Conservation (phyloP, 2,113 vertebrate species). For the Brachypteracias leptosomus region DNA sequence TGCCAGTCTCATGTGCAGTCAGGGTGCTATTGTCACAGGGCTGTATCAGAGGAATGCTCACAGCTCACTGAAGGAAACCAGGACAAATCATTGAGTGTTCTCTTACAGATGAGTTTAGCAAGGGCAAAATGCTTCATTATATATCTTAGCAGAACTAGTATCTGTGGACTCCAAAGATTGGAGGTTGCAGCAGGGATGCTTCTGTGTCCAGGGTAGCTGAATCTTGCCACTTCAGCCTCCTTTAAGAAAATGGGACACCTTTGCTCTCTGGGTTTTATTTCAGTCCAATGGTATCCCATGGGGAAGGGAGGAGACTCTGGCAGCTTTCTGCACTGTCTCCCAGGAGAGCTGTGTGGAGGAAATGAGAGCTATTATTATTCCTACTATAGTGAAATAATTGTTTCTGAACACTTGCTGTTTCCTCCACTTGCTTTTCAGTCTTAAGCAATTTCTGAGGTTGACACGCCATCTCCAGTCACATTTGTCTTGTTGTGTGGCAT, state of each 20-base stretch:
- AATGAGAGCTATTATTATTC: not conserved
- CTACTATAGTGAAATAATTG: not conserved
- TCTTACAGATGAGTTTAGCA: not conserved
- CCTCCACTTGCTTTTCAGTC: not conserved
- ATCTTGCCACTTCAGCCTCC: not conserved
- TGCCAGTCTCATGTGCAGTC: not conserved
- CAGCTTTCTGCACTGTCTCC: not conserved
- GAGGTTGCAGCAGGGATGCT: not conserved
- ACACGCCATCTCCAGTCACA: not conserved
- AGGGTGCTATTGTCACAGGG: not conserved
- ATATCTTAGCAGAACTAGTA: rapidly evolving
- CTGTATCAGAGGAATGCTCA: not conserved
- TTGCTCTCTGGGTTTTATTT: not conserved
- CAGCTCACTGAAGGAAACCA: not conserved
- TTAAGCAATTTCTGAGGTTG: slow-evolving; percentile 7
- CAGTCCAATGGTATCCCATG: not conserved
- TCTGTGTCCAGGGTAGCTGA: not conserved
- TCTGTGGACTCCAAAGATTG: not conserved
- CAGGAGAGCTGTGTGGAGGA: not conserved
- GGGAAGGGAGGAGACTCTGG: not conserved
- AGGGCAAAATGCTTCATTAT: not conserved
- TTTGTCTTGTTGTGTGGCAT: not conserved
- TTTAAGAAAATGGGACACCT: not conserved
- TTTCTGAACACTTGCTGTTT: not conserved
- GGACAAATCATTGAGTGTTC: not conserved